A percentile compares a stretch with the other conserved stretches of the same genome.
Evolutionary conservation across 2,113 vertebrate species (phyloP).

Genomic region (Nannobrachium achirus): DNA sequence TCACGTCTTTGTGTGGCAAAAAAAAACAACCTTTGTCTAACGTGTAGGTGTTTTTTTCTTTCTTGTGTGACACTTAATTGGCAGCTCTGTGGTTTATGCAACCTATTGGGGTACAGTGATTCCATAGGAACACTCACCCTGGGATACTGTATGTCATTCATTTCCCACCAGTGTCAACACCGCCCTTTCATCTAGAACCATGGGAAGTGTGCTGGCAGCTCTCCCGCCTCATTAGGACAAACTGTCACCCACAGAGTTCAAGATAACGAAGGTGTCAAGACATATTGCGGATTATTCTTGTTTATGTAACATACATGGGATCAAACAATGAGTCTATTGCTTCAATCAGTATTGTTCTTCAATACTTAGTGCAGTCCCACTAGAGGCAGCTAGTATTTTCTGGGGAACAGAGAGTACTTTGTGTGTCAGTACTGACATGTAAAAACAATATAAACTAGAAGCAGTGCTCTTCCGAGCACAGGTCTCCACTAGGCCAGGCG

Average conservation of each 20-base stretch:
- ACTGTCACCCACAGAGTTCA: slow-evolving; percentile 56
- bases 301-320: slow-evolving; percentile 36
- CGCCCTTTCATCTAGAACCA: slow-evolving; percentile 62
- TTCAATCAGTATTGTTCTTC: slow-evolving; percentile 9
- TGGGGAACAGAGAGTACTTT: too few relatives aligned
- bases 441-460: too few relatives aligned
- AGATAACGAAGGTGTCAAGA: slow-evolving; percentile 73
- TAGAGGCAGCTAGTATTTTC: too few relatives aligned
- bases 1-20: too few relatives aligned
- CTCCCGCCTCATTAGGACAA: slow-evolving; percentile 69
- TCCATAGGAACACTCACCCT: slow-evolving; percentile 42
- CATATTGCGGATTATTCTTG: slow-evolving; percentile 54
- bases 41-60: too few relatives aligned
- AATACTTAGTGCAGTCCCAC: slow-evolving; percentile 5
- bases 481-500: too few relatives aligned
- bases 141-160: slow-evolving; percentile 50
- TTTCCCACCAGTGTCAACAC: slow-evolving; percentile 61
- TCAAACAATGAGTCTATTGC: slow-evolving; percentile 24
- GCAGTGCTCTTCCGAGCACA: too few relatives aligned
- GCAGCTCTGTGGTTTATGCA: slow-evolving; percentile 11
- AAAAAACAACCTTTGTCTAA: too few relatives aligned
- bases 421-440: too few relatives aligned
- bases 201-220: slow-evolving; percentile 60
- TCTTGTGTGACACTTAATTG: slow-evolving; percentile 22
- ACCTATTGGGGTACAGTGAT: slow-evolving; percentile 4